phyloP scores from a whole-genome alignment of 2,797 vertebrate species.

The Channallabes apus region DNA sequence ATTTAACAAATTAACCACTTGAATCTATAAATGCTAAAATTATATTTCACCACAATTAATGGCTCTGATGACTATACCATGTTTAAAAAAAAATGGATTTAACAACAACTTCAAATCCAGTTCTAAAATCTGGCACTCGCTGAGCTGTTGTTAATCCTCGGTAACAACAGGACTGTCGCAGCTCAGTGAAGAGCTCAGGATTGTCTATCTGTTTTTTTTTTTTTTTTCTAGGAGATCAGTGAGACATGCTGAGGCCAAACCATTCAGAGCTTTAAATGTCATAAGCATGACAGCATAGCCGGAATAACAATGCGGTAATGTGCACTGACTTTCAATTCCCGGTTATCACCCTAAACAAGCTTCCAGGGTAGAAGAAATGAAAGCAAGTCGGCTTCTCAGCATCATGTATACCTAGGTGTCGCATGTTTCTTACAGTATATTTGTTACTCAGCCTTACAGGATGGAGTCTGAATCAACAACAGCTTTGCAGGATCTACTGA shows the following conservation, averaged over 20 bases:
- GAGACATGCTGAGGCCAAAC: neutral
- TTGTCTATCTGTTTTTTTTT: neutral
- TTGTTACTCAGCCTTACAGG: too few relatives aligned
- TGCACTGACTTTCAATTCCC: neutral
- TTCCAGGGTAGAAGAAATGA: neutral
- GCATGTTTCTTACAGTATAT: neutral
- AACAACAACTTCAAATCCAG: neutral
- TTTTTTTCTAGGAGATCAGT: neutral
- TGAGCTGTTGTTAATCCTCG: slow-evolving; percentile 15
- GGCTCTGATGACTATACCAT: neutral
- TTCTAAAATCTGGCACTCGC: neutral
- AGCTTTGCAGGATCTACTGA: neutral
- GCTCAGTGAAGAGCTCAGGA: neutral
- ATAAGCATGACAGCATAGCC: neutral
- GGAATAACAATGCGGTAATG: neutral
- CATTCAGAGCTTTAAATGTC: slow-evolving; percentile 7
- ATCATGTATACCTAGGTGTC: too few relatives aligned
- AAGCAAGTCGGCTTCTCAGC: neutral
- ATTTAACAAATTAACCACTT: neutral
- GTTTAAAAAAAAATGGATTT: neutral
- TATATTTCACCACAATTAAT: neutral
- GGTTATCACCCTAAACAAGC: neutral
- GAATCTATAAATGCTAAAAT: neutral
- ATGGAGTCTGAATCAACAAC: neutral
- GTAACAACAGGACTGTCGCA: neutral